phyloP scores from a whole-genome alignment of 2,888 invertebrate species.

The Gasteruption jaculator region DNA sequence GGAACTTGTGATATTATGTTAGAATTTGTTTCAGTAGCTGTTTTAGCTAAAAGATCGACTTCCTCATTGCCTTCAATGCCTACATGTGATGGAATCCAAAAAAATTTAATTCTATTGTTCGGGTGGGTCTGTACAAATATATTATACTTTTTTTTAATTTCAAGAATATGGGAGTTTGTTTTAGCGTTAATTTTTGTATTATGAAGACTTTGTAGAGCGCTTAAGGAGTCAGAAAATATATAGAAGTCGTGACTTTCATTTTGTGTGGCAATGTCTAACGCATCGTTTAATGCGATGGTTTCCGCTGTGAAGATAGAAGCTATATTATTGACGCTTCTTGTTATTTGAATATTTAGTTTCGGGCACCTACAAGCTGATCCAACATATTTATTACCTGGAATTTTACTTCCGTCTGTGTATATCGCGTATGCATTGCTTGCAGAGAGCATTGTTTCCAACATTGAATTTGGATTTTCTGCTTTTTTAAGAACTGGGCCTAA shows the following conservation, averaged over 20 bases:
- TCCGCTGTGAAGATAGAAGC: slow-evolving; percentile 15
- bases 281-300: slow-evolving; percentile 11
- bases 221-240: slow-evolving; percentile 16
- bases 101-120: background rate
- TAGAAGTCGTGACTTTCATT: background rate
- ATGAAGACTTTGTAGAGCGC: slow-evolving; percentile 8
- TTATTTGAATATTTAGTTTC: background rate
- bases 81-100: slow-evolving; percentile 15
- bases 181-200: background rate
- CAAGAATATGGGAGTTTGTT: slow-evolving; percentile 4
- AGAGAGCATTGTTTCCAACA: background rate
- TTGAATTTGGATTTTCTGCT: background rate
- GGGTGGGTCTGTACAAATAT: background rate
- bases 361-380: slow-evolving; percentile 7
- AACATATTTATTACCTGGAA: background rate
- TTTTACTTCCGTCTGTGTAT: slow-evolving; percentile 15
- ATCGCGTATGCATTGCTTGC: background rate
- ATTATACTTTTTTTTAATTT: slow-evolving; percentile 9
- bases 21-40: slow-evolving; percentile 5
- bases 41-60: slow-evolving; percentile 7
- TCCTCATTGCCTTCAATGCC: slow-evolving; percentile 7
- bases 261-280: slow-evolving; percentile 3
- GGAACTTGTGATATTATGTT: slow-evolving; percentile 3
- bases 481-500: background rate
- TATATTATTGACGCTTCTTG: background rate